Base-by-base conservation (phyloP, 2,888 invertebrate species). In the Chrysina gloriosa region DNA sequence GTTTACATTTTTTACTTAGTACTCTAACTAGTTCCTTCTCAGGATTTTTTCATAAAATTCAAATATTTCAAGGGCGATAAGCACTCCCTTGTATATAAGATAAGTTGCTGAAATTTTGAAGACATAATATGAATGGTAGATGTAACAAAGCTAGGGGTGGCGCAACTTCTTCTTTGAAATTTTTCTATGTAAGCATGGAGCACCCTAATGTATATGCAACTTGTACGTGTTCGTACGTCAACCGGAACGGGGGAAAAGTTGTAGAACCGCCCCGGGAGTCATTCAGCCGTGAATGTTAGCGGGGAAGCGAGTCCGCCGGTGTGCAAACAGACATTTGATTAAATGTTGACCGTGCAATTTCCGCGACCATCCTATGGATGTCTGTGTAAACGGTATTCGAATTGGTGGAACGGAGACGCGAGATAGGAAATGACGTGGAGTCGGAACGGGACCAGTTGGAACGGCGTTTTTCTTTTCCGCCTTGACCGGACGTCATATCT, bases 281-380 rank as follows among this genome's bases (percentile, higher is more conserved):
- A 11, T 1, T 34, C 34, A 11, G 34, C 34, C 34, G 34, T 34
- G 34, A 34, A 34, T 11, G 34, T 11, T 1, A 3, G 4, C 34
- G 34, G 31, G 31, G 7, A 29, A 29, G 31, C 5, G 31, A 7
- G 3, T 0, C 19, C 47, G 19, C 21, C 3, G 2, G 7, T 19
- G 47, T 1, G 19, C 45, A 45, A 45, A 45, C 45, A 45, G 16
- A 45, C 6, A n/a, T 47, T 47, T 47, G 47, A 47, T 47, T 47
- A 47, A 47, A 47, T 23, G 47, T 47, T 47, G 47, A 47, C 23
- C n/a, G 23, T 47, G 47, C 47, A 47, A 47, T 47, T 47, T 47
- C 47, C 47, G 21, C 47, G 23, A 36, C 36, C 14, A 36, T 11
- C n/a, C 11, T 5, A 5, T 36, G 9, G 14, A 36, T 36, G n/a